Base-by-base conservation (phyloP, 2,113 vertebrate species). In the Neolamprologus variostigma region DNA sequence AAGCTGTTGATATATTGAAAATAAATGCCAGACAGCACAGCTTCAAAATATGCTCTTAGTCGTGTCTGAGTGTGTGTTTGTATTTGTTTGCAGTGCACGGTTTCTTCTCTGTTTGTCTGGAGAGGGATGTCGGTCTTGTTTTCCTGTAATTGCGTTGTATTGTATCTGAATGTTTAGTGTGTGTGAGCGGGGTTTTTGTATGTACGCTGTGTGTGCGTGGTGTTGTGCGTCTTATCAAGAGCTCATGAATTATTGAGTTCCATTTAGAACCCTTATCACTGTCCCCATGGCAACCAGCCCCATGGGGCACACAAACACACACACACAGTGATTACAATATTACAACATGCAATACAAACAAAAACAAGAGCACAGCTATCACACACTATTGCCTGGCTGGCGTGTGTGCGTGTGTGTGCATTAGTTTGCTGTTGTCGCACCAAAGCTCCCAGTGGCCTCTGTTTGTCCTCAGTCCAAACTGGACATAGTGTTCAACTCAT, bases 241-340 rank as follows among this genome's bases (percentile, higher is more conserved):
- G 54, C 90, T 93, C 89, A 93, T 94, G 91, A 92, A 93, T 94
- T 92, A 94, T 92, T 94, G 85, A 93, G 89, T 23, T 80, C 89
- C 88, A 93, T 93, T 94, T 93, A 90, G 85, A 92, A 87, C 83
- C 86, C 81, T 92, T 88, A 93, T 90, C 90, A 90, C 83, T 31
- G 81, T 94, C 91, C 86, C 92, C 85, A 92, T 93, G 91, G 93
- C 93, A 94, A 93, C 93, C 63, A 33, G 73, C 71, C 88, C 80
- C 81, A 68, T 19, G 85, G 82, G 89, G 40, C 50, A 21, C 9
- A 59, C 14, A 82, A 66, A 85, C 42, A 76, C 66, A 76, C 19
- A n/a, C 33, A 26, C 12, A 21, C 23, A 9, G 55, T 16, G 14
- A 86, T 85, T 63, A 90, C 68, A 90, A 76, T 53, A 78, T 81